Evolutionary conservation across 2,797 vertebrate genomes (phyloP), one percentile per base, ranked within the genome.

Genomic region (Gouania willdenowi): DNA sequence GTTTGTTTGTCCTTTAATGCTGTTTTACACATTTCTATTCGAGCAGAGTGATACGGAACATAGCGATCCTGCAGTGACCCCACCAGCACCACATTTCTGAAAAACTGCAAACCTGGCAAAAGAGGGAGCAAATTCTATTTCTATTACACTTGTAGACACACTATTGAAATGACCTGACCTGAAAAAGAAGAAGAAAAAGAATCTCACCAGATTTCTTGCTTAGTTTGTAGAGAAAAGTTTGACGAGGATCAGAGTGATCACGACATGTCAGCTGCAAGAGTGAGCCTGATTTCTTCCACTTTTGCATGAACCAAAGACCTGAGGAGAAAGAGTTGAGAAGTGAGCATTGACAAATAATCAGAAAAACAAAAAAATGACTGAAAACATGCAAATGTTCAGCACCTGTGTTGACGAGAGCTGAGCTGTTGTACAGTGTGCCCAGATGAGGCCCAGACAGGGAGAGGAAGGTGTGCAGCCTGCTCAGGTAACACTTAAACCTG

Each of bases 291-390:
- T 98, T 99, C 85, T 99, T 99, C 97, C 95, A 99, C 80, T 99
- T 99, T 82, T 99, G 97, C 97, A 99, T 99, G 84, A 98, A 99
- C 97, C 97, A 99, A 41, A 99, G 90, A 35, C 97, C 97, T 99
- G 57, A 6, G 2, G 49, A 60, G 3, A 47, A 49, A 22, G 5
- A 6, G 1, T 3, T 7, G 0, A 22, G n/a, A 1, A 4, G 6
- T 9, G 18, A 6, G 15, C 12, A n/a, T n/a, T 27, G 26, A 36
- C 14, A 37, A 41, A 36, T 16, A 25, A 1, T 10, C 40, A 2
- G 19, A 18, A 25, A 29, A 42, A 9, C 20, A 1, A 37, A 35
- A 33, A 14, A 27, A 1, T 13, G 40, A 1, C 18, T 17, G 27
- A 32, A 40, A 8, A 14, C 13, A 32, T n/a, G 12, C 6, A 40